Base-by-base conservation (phyloP, 2,797 vertebrate genomes). In the Rousettus madagascariensis region DNA sequence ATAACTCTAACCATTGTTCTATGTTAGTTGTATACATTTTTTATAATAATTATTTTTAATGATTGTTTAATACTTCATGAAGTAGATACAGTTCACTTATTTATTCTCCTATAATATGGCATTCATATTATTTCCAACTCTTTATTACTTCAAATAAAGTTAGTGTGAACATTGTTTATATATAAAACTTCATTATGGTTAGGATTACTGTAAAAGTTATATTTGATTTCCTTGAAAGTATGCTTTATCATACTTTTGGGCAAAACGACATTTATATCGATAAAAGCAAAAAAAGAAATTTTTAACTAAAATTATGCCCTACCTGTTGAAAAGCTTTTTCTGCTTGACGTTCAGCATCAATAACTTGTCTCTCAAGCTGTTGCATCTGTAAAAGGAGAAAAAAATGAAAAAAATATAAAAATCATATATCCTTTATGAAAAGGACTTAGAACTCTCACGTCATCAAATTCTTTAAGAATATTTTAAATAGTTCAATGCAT, bases 241-340 rank as follows among this genome's bases (percentile, higher is more conserved):
- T 53, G 4, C 38, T 38, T 38, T 38, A 38, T 38, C 38, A 38
- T 38, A 38, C 38, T 78, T 94, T 68, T 26, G 17, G n/a, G 53
- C 16, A 49, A 89, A 96, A 53, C 12, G 53, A 57, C 53, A 19
- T 65, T 87, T 59, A 88, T 3, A 63, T 28, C 63, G 12, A 28
- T 20, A 82, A 33, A 68, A 41, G 24, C 9, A 90, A 28, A 28
- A 78, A 36, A 72, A 33, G 17, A 11, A 13, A 61, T 38, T 17
- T 89, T 82, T 63, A 79, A 90, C n/a, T 59, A 46, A 74, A 95
- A 80, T 66, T 33, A 68, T 71, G 87, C 69, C 17, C 78, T 98
- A 99, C 99, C 99, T 99, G 99, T 95, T 99, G 99, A 94, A 99
- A 99, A 55, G 99, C 99, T 74, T 99, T 98, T 97, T 99, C 99